Evolutionary conservation across 2,888 invertebrate species (phyloP).

Genomic region (Sympetrum striolatum): DNA sequence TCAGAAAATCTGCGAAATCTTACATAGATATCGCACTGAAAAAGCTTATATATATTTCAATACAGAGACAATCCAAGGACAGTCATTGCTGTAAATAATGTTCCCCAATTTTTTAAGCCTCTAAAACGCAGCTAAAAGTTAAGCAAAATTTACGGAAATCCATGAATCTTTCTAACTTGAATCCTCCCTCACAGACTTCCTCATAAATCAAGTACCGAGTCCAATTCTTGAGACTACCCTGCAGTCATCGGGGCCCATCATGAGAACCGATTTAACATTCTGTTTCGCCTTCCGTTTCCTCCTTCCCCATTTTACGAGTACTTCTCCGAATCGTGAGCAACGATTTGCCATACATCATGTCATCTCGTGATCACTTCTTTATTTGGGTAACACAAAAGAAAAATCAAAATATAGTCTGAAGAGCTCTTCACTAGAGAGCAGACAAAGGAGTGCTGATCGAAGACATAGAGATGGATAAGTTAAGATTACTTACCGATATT

Average conservation of each 20-base stretch:
- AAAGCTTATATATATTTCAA: no score
- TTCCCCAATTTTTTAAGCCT: neutral
- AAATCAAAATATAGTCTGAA: neutral
- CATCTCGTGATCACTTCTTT: neutral
- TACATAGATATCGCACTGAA: no score
- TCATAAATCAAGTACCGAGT: neutral
- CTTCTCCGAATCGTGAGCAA: neutral
- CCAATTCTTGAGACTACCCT: neutral
- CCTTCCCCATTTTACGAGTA: neutral
- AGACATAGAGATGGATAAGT: no score
- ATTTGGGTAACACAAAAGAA: neutral
- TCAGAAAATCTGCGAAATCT: no score
- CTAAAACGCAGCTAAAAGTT: neutral
- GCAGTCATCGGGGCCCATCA: neutral
- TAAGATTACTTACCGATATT: no score
- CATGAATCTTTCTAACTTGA: neutral
- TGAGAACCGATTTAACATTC: neutral
- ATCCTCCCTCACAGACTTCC: neutral
- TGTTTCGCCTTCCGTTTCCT: neutral
- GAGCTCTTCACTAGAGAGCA: neutral
- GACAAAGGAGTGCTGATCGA: neutral
- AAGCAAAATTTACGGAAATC: neutral
- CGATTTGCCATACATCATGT: neutral
- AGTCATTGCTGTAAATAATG: no score
- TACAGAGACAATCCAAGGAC: no score